Evolutionary conservation across 2,888 invertebrate genomes (phyloP).

Genomic region (Macaria notata): DNA sequence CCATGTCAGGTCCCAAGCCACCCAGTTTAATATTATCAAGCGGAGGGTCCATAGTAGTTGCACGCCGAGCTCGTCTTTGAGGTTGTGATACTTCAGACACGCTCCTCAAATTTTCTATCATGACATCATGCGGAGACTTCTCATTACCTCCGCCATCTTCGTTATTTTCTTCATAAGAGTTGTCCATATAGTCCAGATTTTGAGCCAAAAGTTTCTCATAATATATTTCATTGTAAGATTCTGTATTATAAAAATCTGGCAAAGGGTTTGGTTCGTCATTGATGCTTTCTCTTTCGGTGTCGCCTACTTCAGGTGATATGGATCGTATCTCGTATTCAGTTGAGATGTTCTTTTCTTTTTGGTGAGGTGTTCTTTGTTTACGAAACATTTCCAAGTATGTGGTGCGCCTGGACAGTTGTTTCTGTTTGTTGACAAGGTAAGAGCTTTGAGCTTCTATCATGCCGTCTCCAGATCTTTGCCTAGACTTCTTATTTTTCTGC

Average conservation of each 20-base stretch:
- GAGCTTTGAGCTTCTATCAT: slow-evolving; percentile 41
- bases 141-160: slow-evolving; percentile 33
- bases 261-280: slow-evolving; percentile 46
- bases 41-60: slow-evolving; percentile 45
- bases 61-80: slow-evolving; percentile 49
- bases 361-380: slow-evolving; percentile 54
- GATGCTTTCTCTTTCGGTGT: slow-evolving; percentile 70
- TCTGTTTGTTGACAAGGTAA: slow-evolving; percentile 64
- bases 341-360: slow-evolving; percentile 33
- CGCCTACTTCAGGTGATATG: slow-evolving; percentile 69
- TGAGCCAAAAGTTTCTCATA: slow-evolving; percentile 64
- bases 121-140: slow-evolving; percentile 42
- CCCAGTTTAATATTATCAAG: slow-evolving; percentile 61
- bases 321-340: slow-evolving; percentile 61
- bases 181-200: slow-evolving; percentile 52
- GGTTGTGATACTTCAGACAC: slow-evolving; percentile 64
- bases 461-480: slow-evolving; percentile 36
- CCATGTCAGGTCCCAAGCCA: slow-evolving; percentile 70
- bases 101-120: slow-evolving; percentile 58
- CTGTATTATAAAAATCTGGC: slow-evolving; percentile 65
- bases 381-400: slow-evolving; percentile 70
- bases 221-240: slow-evolving; percentile 71
- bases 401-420: slow-evolving; percentile 37
- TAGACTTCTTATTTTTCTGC: slow-evolving; percentile 45
- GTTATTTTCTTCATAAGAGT: slow-evolving; percentile 52